phyloP scores from a whole-genome alignment of 2,113 vertebrate genomes.

The Natator depressus region DNA sequence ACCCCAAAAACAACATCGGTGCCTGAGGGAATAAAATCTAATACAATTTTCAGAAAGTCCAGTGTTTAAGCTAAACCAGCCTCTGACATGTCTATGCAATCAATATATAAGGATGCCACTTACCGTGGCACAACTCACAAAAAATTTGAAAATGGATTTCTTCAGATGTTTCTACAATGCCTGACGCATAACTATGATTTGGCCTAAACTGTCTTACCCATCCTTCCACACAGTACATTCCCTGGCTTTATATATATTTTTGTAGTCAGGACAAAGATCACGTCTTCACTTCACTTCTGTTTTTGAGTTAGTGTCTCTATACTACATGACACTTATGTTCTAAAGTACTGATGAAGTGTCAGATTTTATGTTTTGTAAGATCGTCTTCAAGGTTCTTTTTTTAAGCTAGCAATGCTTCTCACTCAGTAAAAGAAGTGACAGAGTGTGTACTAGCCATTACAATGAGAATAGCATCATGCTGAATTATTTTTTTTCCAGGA shows the following conservation, averaged over 20 bases:
- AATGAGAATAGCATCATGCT: background rate
- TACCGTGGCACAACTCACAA: slow-evolving; percentile 35
- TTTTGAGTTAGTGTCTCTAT: background rate
- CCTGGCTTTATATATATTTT: background rate
- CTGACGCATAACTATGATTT: slow-evolving; percentile 42
- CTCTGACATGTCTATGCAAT: slow-evolving; percentile 43
- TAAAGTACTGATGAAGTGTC: background rate
- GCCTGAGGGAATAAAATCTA: slow-evolving; percentile 50
- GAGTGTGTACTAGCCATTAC: background rate
- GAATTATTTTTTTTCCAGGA: background rate
- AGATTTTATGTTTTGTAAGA: slow-evolving; percentile 6
- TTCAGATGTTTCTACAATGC: slow-evolving; percentile 15
- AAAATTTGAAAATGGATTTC: too few species aligned
- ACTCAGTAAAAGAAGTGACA: rapidly evolving
- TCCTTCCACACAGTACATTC: background rate
- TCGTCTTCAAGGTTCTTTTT: background rate
- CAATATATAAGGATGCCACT: slow-evolving; percentile 43
- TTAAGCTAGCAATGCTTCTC: background rate
- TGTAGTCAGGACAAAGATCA: background rate
- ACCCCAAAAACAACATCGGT: slow-evolving; percentile 32
- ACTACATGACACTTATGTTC: background rate
- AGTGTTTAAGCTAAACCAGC: slow-evolving; percentile 31
- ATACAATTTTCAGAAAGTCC: slow-evolving; percentile 58
- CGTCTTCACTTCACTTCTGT: background rate
- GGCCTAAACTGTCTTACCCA: background rate